Evolutionary conservation across 2,797 vertebrate species (phyloP).

Genomic region (Urocyon cinereoargenteus): DNA sequence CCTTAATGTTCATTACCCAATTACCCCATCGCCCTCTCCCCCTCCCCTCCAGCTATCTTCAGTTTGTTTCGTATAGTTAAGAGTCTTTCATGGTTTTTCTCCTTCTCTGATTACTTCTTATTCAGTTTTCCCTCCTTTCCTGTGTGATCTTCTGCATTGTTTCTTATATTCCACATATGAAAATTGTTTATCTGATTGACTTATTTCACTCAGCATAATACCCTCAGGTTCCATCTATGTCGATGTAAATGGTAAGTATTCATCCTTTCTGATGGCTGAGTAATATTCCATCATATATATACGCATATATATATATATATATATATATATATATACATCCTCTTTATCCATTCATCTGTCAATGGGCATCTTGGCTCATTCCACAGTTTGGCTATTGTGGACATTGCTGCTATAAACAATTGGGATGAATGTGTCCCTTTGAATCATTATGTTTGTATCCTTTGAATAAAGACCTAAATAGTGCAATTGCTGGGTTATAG

Average conservation of each 20-base stretch:
- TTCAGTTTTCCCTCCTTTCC: neutral
- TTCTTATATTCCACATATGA: neutral
- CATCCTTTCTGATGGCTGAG: too few species aligned
- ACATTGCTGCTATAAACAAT: neutral
- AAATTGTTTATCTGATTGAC: neutral
- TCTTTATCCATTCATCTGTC: too few species aligned
- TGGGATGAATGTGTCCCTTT: neutral
- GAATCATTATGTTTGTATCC: neutral
- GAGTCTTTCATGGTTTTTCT: neutral
- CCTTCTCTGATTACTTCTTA: neutral
- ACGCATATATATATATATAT: too few species aligned
- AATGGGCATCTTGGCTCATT: too few species aligned
- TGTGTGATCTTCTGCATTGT: neutral
- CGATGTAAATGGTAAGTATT: too few species aligned
- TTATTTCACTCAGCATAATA: neutral
- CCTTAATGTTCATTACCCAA: neutral
- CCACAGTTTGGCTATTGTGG: neutral
- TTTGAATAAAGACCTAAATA: neutral
- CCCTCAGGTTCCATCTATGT: neutral
- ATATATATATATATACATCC: too few species aligned
- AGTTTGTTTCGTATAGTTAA: too few species aligned
- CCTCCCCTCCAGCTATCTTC: too few species aligned
- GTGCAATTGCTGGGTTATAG: neutral
- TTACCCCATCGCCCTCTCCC: too few species aligned
- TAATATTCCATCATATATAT: too few species aligned